These are phyloP conservation scores for Chiroxiphia lanceolata DNA, from an alignment of 2,797 vertebrate species.

Conservation along the genomic window DNA sequence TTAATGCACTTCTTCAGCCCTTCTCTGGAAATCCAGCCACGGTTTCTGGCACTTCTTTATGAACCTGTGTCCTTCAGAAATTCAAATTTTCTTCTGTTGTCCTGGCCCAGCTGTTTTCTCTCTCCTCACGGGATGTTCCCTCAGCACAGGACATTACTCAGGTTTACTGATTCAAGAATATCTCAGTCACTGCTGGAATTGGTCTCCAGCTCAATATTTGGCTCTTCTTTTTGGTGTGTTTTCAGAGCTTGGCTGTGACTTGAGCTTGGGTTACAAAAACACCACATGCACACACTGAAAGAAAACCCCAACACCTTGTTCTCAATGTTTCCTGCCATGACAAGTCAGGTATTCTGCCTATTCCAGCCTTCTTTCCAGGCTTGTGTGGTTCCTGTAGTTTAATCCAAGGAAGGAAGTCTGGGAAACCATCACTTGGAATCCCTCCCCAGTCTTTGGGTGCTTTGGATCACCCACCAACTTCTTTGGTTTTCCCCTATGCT, in stretches of 20 bases:
- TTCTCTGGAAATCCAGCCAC: not conserved
- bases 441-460: not conserved
- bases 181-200: not conserved
- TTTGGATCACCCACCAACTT: not conserved
- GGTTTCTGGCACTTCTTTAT: not conserved
- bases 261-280: not conserved
- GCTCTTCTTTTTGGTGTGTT: constrained; percentile 6
- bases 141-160: not conserved
- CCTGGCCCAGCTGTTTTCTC: not conserved
- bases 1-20: not conserved
- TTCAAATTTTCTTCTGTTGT: not conserved
- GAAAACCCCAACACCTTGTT: not conserved
- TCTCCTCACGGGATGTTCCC: not conserved
- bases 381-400: not conserved
- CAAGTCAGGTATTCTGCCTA: not conserved
- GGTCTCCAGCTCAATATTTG: not conserved
- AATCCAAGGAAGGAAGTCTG: not conserved
- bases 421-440: not conserved
- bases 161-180: not conserved
- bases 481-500: not conserved
- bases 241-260: constrained; percentile 1
- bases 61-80: not conserved
- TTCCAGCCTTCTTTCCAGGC: not conserved
- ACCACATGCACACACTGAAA: not conserved
- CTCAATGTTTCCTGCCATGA: not conserved